phyloP scores from a whole-genome alignment of 2,113 vertebrate species.

The Tor tambroides region DNA sequence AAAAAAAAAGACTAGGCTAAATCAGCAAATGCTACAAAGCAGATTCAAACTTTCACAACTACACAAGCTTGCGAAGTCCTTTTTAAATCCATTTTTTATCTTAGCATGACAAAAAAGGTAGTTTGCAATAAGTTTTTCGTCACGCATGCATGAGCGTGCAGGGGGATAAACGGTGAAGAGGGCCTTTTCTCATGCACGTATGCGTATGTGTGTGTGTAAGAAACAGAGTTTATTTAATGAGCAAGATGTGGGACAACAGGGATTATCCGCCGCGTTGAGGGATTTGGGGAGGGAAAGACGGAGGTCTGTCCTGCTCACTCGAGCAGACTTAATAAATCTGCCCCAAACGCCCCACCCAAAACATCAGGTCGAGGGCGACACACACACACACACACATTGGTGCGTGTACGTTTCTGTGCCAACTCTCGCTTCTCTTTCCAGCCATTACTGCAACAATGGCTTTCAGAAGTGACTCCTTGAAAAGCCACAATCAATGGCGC shows the following conservation, averaged over 20 bases:
- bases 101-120: not conserved
- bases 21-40: not conserved
- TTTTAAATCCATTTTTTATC: conserved; percentile 1
- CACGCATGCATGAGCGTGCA: not conserved
- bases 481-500: conserved; percentile 39
- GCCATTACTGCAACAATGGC: conserved; percentile 38
- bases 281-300: conserved; percentile 73
- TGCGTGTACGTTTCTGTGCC: conserved; percentile 48
- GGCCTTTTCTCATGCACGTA: not conserved
- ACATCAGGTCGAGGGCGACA: conserved; percentile 70
- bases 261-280: conserved; percentile 75
- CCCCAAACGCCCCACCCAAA: conserved; percentile 71
- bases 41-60: not conserved
- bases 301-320: conserved; percentile 77
- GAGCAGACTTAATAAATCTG: conserved; percentile 77
- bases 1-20: not conserved
- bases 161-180: not conserved
- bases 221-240: conserved; percentile 68
- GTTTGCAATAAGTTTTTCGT: not conserved
- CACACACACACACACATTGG: conserved; percentile 57
- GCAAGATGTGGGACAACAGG: conserved; percentile 74
- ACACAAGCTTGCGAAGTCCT: not conserved
- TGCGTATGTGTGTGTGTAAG: conserved; percentile 45
- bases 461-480: conserved; percentile 34
- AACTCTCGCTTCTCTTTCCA: conserved; percentile 23